Percentiles rank a stretch among this genome's conserved stretches.
Conservation (phyloP, 2,797 vertebrate genomes). For the Loris lydekkerianus region DNA sequence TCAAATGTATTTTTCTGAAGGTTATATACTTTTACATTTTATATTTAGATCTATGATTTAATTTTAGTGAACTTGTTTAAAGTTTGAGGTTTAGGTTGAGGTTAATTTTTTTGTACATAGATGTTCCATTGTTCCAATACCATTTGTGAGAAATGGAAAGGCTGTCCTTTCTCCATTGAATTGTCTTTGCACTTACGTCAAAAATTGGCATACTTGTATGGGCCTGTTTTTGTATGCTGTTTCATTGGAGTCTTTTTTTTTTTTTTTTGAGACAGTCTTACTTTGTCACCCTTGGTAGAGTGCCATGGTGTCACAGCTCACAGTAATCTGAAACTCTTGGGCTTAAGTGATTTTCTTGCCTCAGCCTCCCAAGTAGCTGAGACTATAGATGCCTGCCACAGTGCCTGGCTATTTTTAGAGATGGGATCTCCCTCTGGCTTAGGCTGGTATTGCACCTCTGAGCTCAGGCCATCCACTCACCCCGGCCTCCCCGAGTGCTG, state of each 20-base stretch:
- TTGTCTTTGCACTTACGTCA: not conserved
- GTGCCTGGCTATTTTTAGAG: no score
- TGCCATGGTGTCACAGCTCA: no score
- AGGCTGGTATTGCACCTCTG: no score
- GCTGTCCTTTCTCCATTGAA: not conserved
- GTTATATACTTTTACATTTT: conserved; percentile 28
- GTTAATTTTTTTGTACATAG: not conserved
- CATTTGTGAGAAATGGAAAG: conserved; percentile 22
- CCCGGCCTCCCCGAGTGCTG: no score
- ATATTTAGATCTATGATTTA: not conserved
- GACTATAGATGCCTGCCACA: no score
- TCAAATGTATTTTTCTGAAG: not conserved
- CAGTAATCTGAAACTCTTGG: no score
- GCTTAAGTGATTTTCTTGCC: no score
- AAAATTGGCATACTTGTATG: not conserved
- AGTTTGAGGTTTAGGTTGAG: not conserved
- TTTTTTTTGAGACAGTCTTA: no score
- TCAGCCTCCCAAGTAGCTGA: no score
- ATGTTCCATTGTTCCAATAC: not conserved
- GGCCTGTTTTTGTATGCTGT: not conserved
- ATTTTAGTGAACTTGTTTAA: conserved; percentile 49
- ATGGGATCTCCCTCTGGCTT: no score
- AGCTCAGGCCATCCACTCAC: no score
- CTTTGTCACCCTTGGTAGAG: no score
- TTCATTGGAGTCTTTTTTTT: not conserved